Percentiles rank a stretch among this genome's conserved stretches.
phyloP scores from a whole-genome alignment of 2,888 invertebrate genomes.

The Pheosia gnoma region DNA sequence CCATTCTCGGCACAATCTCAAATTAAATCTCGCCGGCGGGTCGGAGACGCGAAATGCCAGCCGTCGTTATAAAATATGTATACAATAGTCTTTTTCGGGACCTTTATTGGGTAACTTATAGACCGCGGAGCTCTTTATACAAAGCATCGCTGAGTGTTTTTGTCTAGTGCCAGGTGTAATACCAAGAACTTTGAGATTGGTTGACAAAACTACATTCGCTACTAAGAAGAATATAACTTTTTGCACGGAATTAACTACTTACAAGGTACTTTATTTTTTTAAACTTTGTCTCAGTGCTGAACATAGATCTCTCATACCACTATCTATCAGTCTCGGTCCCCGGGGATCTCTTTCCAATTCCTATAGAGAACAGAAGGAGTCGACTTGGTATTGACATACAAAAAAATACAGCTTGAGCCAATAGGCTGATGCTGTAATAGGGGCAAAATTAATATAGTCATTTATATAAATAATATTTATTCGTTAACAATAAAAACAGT shows the following conservation, averaged over 20 bases:
- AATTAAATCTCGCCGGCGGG: slow-evolving; percentile 74
- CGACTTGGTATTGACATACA: too few species aligned
- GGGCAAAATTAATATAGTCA: slow-evolving; percentile 5
- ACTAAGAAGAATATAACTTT: too few species aligned
- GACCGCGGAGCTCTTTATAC: slow-evolving; percentile 41
- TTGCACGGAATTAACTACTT: too few species aligned
- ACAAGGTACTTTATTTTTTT: too few species aligned
- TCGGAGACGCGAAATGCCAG: slow-evolving; percentile 55
- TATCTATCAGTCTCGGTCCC: too few species aligned
- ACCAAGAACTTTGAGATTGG: slow-evolving; percentile 7
- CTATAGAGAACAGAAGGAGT: too few species aligned
- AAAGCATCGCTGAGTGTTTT: slow-evolving; percentile 25
- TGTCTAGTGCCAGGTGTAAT: slow-evolving; percentile 14
- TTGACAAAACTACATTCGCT: not conserved
- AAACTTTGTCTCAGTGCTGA: too few species aligned
- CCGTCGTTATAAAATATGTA: slow-evolving; percentile 59
- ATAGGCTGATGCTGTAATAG: too few species aligned
- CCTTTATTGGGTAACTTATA: slow-evolving; percentile 52
- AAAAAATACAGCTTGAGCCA: too few species aligned
- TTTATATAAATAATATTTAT: slow-evolving; percentile 31
- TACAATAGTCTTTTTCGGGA: slow-evolving; percentile 54
- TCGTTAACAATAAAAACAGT: slow-evolving; percentile 37
- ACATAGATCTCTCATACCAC: too few species aligned
- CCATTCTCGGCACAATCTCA: slow-evolving; percentile 73
- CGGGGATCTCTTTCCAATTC: too few species aligned